Base-by-base conservation (phyloP, 2,888 invertebrate genomes). In the Tiliacea citrago region DNA sequence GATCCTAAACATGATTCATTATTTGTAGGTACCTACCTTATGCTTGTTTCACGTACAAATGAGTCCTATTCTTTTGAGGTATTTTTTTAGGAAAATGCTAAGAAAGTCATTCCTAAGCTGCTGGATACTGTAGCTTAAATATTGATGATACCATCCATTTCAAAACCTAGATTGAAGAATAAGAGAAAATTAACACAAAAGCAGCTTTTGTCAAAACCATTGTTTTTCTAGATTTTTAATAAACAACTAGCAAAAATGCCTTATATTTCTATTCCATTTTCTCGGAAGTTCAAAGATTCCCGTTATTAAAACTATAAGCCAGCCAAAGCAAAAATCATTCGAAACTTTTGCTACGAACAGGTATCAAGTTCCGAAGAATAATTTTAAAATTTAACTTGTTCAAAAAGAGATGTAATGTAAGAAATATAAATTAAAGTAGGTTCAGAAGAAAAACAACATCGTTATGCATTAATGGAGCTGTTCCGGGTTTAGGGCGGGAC, bases 381-480 rank as follows among this genome's bases (percentile, higher is more conserved):
- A 88, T 87, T 88, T 88, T 61, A 86, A 88, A 86, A 87, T 86
- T 79, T 79, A 88, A 85, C 84, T 87, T 81, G 58, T 82, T 85
- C 71, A 79, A 81, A 86, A 86, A 79, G 83, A 87, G 81, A 86
- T 84, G 85, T 85, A 81, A 75, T 68, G 60, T 35, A 75, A 81
- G 81, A 81, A 83, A 83, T 88, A 86, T 84, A 88, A 90, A 89
- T 88, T 89, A 87, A 86, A 88, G 86, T 88, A 84, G 86, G 85
- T 85, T 83, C 86, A 78, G 86, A 82, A 83, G 89, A 91, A 91
- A 91, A 90, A 92, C 88, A 92, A 89, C 87, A 88, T 87, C 85
- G 84, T 89, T 91, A 89, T 91, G 88, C 89, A 90, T 88, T 90
- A 89, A 88, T 88, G 82, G 86, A 85, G 86, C 77, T 84, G 84